Base-by-base conservation (phyloP, 1,140 invertebrate genomes). In the Listronotus oregonensis region DNA sequence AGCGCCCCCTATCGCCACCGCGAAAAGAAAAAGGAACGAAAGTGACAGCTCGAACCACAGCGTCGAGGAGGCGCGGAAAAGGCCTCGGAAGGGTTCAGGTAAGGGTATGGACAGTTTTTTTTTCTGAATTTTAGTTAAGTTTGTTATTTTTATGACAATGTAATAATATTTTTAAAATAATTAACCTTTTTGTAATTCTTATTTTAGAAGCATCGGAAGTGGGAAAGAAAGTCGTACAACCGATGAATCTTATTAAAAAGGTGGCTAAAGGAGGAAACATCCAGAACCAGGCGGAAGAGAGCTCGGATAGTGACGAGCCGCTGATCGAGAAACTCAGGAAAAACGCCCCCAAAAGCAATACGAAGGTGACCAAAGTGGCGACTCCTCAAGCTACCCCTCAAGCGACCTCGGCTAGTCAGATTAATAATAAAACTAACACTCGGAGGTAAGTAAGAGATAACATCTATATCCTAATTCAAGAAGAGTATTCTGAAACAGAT, bases 221-320 rank as follows among this genome's bases (percentile, higher is more conserved):
- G 27, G 54, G 52, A 6, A 59, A 49, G 46, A 51, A 37, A 40
- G 12, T 12, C 6, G n/a, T 17, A 15, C 43, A 52, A 5, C 18
- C 42, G 15, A 14, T 18, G 49, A 54, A 9, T 72, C 56, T 32
- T 18, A 9, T 37, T 31, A 34, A 40, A 14, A 64, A 67, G 37
- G n/a, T 62, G 56, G 43, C 68, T 60, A 64, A 52, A 39, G 46
- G 47, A n/a, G 46, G 61, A 32, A 15, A 11, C 10, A 31, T 51
- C 14, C 65, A 59, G 39, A 42, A 42, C 9, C 67, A 60, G 61
- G 67, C 81, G 14, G 83, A 85, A 63, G 86, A 87, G 52, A 86
- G 85, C 15, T 90, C 89, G 21, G 90, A 91, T 69, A 90, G 90
- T 70, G 90, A 91, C 76, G 90, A 92, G 78, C 90, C 90, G 49